These are phyloP conservation scores for Perithous albicinctus DNA, from an alignment of 2,888 invertebrate species.

Conservation along the genomic window DNA sequence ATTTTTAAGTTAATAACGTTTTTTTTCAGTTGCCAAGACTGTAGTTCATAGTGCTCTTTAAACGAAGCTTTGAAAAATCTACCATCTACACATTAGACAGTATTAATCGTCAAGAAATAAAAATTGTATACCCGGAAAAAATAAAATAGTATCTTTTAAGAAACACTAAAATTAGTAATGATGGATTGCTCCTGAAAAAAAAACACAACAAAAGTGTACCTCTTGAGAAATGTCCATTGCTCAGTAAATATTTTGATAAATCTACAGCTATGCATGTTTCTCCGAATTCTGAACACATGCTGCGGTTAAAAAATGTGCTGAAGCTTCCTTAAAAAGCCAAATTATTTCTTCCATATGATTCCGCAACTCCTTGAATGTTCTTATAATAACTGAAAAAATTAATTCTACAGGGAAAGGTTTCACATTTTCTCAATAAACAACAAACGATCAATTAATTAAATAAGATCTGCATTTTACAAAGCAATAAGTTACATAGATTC, in stretches of 20 bases:
- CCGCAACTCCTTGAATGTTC: no score
- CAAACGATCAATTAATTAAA: slow-evolving; percentile 80
- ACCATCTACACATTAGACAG: no score
- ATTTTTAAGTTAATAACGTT: no score
- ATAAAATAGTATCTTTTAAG: not conserved
- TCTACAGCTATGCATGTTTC: not conserved
- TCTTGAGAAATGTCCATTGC: no score
- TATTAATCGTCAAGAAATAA: no score
- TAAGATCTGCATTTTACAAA: slow-evolving; percentile 85
- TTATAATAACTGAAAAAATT: not conserved
- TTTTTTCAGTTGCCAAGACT: no score
- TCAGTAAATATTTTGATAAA: not conserved
- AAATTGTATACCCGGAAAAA: no score
- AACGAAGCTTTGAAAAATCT: no score
- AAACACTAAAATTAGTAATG: not conserved
- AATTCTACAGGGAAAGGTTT: slow-evolving; percentile 24
- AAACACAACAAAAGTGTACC: not conserved
- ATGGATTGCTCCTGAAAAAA: not conserved
- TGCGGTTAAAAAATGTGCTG: no score
- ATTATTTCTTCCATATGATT: no score
- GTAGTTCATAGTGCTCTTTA: no score
- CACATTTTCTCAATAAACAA: slow-evolving; percentile 25
- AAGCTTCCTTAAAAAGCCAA: no score
- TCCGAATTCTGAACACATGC: not conserved
- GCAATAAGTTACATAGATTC: slow-evolving; percentile 84